phyloP scores from a whole-genome alignment of 2,797 vertebrate genomes.

The Podargus strigoides region DNA sequence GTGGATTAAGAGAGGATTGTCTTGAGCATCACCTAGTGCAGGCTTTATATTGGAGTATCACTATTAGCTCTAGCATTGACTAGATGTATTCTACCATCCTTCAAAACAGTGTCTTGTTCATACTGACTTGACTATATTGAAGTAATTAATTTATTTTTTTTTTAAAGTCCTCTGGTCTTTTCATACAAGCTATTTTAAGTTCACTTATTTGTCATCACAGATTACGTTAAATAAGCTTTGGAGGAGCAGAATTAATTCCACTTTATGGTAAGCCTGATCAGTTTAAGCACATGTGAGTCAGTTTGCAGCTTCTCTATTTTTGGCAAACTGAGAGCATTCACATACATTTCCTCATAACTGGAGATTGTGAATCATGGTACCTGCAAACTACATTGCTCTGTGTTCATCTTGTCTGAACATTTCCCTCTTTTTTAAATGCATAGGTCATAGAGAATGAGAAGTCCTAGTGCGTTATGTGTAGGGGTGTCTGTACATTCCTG shows the following conservation, averaged over 20 bases:
- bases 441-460: not conserved
- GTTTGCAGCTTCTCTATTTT: not conserved
- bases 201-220: not conserved
- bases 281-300: not conserved
- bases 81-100: not conserved
- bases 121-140: not conserved
- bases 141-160: not conserved
- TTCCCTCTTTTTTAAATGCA: not conserved
- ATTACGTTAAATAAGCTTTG: not conserved
- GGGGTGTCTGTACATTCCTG: not conserved
- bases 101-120: not conserved
- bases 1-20: not conserved
- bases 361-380: not conserved
- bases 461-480: not conserved
- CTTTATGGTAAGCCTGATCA: not conserved
- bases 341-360: not conserved
- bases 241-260: constrained; percentile 5
- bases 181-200: not conserved
- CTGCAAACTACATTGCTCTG: not conserved
- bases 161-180: not conserved
- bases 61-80: not conserved
- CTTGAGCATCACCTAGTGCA: not conserved
- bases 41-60: not conserved
- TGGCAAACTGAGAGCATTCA: not conserved
- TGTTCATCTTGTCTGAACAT: not conserved